phyloP scores from a whole-genome alignment of 2,797 vertebrate genomes.

The Phyllotis vaccarum region DNA sequence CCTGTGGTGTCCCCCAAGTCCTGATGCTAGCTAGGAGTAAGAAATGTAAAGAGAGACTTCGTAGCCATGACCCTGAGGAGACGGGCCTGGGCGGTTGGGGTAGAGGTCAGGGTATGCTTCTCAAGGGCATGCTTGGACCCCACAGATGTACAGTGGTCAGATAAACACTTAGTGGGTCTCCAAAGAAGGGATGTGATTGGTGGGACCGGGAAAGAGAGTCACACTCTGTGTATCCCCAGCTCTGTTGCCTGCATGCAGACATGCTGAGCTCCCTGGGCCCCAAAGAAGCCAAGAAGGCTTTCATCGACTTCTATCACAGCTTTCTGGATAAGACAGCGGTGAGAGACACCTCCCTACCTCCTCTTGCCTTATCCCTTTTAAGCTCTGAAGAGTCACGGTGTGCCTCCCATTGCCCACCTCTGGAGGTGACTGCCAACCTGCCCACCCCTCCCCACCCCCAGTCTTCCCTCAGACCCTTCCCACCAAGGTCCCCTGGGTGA shows the following conservation, averaged over 20 bases:
- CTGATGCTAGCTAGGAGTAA: not conserved
- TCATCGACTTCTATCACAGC: conserved; percentile 93
- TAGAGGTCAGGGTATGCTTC: not conserved
- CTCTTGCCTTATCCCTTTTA: not conserved
- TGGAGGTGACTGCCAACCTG: not conserved
- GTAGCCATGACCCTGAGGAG: not conserved
- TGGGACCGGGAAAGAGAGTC: not conserved
- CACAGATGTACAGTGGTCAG: not conserved
- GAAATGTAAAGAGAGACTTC: not conserved
- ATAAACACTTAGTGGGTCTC: not conserved
- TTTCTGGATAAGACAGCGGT: conserved; percentile 96
- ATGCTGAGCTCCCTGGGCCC: conserved; percentile 90
- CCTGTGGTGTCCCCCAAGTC: fast-evolving
- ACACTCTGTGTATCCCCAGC: conserved; percentile 84
- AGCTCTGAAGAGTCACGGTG: not conserved
- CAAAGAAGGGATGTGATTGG: not conserved
- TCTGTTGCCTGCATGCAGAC: conserved; percentile 95
- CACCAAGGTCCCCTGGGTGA: not conserved
- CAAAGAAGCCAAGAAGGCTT: conserved; percentile 95
- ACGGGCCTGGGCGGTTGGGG: fast-evolving
- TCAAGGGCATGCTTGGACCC: not conserved
- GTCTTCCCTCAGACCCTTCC: not conserved
- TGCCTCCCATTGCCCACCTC: not conserved
- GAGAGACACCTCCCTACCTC: conserved; percentile 77
- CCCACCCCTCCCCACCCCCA: no score